Evolutionary conservation across 1,140 invertebrate species (phyloP).

Genomic region (Teleogryllus occipitalis): DNA sequence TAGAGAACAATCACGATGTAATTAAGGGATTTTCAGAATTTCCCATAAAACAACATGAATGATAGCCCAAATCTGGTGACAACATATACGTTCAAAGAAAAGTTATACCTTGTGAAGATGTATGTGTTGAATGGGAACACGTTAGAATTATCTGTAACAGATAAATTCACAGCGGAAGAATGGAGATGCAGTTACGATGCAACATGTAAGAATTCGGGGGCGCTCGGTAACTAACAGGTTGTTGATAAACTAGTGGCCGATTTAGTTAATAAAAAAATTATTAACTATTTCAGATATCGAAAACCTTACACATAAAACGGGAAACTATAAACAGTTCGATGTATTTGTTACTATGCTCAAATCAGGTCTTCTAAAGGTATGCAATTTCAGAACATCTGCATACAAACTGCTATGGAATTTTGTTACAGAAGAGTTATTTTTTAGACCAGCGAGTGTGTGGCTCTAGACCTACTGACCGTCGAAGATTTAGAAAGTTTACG

Average conservation of each 20-base stretch:
- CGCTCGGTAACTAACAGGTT: not conserved
- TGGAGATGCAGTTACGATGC: slow-evolving; percentile 44
- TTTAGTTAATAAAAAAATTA: not conserved
- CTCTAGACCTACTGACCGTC: slow-evolving; percentile 36
- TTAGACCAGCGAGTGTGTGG: slow-evolving; percentile 38
- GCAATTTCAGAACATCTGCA: not conserved
- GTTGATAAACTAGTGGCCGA: not conserved
- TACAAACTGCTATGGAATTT: not conserved
- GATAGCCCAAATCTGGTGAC: slow-evolving; percentile 35
- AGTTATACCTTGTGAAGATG: slow-evolving; percentile 40
- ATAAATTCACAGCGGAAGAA: slow-evolving; percentile 43
- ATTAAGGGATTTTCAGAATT: not conserved
- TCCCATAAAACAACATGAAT: slow-evolving; percentile 14
- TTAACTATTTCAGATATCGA: slow-evolving; percentile 39
- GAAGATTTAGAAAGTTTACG: slow-evolving; percentile 36
- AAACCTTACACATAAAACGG: slow-evolving; percentile 43
- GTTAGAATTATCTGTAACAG: slow-evolving; percentile 38
- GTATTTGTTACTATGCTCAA: slow-evolving; percentile 44
- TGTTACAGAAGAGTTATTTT: slow-evolving; percentile 14
- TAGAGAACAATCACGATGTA: too few relatives aligned
- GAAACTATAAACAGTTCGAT: slow-evolving; percentile 45
- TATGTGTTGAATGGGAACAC: slow-evolving; percentile 31
- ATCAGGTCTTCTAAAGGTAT: slow-evolving; percentile 42
- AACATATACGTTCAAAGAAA: slow-evolving; percentile 38
- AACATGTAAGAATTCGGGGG: slow-evolving; percentile 33